Evolutionary conservation across 2,113 vertebrate species (phyloP).

Genomic region (Zosterops lateralis): DNA sequence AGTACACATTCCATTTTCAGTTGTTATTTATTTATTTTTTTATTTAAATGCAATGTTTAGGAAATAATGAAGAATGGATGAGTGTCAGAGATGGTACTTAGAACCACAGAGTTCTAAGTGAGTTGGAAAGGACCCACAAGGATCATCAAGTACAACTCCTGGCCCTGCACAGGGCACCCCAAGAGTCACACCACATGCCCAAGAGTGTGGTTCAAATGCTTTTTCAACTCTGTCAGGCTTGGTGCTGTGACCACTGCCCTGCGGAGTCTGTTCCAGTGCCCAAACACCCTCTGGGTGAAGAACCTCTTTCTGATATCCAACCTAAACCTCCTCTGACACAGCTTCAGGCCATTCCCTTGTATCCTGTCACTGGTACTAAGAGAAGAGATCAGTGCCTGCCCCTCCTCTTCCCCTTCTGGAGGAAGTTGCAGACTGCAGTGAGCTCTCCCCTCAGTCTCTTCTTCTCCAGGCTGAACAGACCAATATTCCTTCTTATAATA

Average conservation of each 20-base stretch:
- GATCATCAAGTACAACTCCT: neutral
- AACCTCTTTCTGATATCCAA: neutral
- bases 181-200: neutral
- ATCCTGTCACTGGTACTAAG: neutral
- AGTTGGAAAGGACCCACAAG: neutral
- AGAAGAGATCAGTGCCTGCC: neutral
- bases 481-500: neutral
- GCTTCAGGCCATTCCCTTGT: accelerated
- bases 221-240: neutral
- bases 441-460: neutral
- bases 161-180: no score
- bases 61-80: neutral
- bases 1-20: neutral
- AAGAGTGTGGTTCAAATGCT: accelerated
- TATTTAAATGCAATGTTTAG: neutral
- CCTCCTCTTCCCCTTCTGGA: accelerated
- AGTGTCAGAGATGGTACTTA: neutral
- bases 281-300: neutral
- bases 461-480: neutral
- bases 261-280: neutral
- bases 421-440: neutral
- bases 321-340: neutral
- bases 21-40: neutral
- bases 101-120: neutral
- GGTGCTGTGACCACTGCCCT: neutral